Percentiles rank a stretch among this genome's conserved stretches.
Evolutionary conservation across 2,888 invertebrate species (phyloP).

Genomic region (Xestia ashworthii): DNA sequence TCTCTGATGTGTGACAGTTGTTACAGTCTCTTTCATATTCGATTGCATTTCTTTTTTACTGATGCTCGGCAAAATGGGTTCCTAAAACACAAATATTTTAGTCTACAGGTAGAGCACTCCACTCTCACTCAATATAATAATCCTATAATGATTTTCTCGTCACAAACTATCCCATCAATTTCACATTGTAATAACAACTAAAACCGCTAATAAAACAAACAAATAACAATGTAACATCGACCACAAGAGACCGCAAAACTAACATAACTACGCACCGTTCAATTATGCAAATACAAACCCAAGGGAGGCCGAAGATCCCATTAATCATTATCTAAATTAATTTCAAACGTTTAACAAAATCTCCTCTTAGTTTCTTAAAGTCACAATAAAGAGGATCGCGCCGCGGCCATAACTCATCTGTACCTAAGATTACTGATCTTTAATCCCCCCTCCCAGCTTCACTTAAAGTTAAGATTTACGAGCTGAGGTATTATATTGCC

Average conservation of each 20-base stretch:
- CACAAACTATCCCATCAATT: slow-evolving; percentile 11
- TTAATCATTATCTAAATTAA: slow-evolving; percentile 91
- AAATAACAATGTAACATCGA: slow-evolving; percentile 65
- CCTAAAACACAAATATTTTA: not conserved
- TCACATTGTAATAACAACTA: slow-evolving; percentile 36
- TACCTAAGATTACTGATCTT: slow-evolving; percentile 94
- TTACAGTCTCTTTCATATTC: not conserved
- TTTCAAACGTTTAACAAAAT: slow-evolving; percentile 90
- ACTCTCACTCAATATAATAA: slow-evolving; percentile 14
- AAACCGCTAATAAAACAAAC: slow-evolving; percentile 66
- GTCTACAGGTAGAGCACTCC: not conserved
- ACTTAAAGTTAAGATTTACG: slow-evolving; percentile 94
- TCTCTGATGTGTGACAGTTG: not conserved
- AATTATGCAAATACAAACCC: slow-evolving; percentile 87
- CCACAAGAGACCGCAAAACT: slow-evolving; percentile 72
- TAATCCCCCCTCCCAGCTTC: slow-evolving; percentile 92
- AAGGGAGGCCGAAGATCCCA: slow-evolving; percentile 73
- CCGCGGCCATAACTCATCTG: slow-evolving; percentile 92
- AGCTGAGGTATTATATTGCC: slow-evolving; percentile 92
- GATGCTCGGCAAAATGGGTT: not conserved
- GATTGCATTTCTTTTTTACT: not conserved
- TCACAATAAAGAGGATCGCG: slow-evolving; percentile 90
- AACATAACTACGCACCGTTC: slow-evolving; percentile 70
- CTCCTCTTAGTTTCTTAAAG: slow-evolving; percentile 90
- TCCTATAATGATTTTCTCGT: slow-evolving; percentile 33